A percentile compares a stretch with the other conserved stretches of the same genome.
Evolutionary conservation across 2,797 vertebrate species (phyloP).

Genomic region (Salarias fasciatus): DNA sequence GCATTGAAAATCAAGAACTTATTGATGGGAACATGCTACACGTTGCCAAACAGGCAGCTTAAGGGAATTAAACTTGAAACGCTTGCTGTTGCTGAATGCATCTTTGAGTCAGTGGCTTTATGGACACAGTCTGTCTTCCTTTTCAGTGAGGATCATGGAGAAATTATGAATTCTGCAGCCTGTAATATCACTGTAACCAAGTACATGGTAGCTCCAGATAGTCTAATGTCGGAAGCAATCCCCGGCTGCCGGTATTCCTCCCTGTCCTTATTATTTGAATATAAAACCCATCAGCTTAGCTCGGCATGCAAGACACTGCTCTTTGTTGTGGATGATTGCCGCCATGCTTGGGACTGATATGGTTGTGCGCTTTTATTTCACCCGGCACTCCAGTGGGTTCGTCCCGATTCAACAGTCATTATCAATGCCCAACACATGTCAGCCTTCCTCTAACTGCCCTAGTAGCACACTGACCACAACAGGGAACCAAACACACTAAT

Average conservation of each 20-base stretch:
- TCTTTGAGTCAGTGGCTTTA: slow-evolving; percentile 54
- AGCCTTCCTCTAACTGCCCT: slow-evolving; percentile 65
- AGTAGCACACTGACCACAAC: slow-evolving; percentile 75
- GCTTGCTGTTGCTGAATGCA: slow-evolving; percentile 40
- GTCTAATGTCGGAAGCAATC: slow-evolving; percentile 56
- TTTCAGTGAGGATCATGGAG: slow-evolving; percentile 44
- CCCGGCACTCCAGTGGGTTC: slow-evolving; percentile 59
- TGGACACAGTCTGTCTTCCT: slow-evolving; percentile 15
- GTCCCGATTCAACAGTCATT: slow-evolving; percentile 73
- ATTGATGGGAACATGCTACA: slow-evolving; percentile 62
- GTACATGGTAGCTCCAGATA: slow-evolving; percentile 54
- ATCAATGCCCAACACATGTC: slow-evolving; percentile 80
- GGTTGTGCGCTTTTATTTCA: slow-evolving; percentile 70
- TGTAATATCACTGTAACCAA: slow-evolving; percentile 46
- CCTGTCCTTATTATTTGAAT: slow-evolving; percentile 71
- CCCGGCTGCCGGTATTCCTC: slow-evolving; percentile 65
- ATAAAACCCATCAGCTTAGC: slow-evolving; percentile 78
- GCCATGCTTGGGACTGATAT: slow-evolving; percentile 75
- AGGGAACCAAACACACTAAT: slow-evolving; percentile 66
- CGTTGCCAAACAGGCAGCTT: slow-evolving; percentile 63
- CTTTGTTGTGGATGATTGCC: slow-evolving; percentile 73
- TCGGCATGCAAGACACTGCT: slow-evolving; percentile 61
- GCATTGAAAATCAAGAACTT: slow-evolving; percentile 68
- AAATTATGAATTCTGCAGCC: slow-evolving; percentile 43
- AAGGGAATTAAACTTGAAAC: slow-evolving; percentile 65